Base-by-base conservation (phyloP, 2,113 vertebrate species). In the Calyptomena viridis region DNA sequence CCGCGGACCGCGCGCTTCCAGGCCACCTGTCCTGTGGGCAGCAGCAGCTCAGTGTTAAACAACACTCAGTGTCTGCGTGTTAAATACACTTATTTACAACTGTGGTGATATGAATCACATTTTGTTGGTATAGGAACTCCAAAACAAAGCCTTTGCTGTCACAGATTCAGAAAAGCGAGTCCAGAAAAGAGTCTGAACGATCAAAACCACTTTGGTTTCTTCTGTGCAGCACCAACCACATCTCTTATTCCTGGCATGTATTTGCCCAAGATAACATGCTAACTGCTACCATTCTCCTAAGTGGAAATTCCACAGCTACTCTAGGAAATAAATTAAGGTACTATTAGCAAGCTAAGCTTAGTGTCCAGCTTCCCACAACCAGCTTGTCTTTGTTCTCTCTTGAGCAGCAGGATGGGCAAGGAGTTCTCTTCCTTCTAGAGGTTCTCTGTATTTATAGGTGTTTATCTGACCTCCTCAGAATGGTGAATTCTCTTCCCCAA, bases 1-100 rank as follows among this genome's bases (percentile, higher is more conserved):
- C 98, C 98, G 22, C 96, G 97, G 9, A 98, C 98, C 2, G 98
- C 98, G 12, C 98, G 97, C 81, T 98, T 98, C 98, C 98, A 98
- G 69, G 98, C 98, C 53, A 98, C 98, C 88, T 98, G 98, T 78
- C 96, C 98, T 98, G 97, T 6, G 22, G 83, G 4, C 55, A 69
- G 12, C 3, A 9, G 52, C 1, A 25, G 11, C 14, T 22, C 6
- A 28, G 12, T 1, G 49, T 9, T 35, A 33, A 55, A 37, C 24
- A 25, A 15, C 19, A 25, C 6, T 11, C 18, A 14, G 1, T 0
- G 28, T 12, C 4, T 71, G 21, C 22, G 27, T 1, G 8, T 6
- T 22, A 44, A 55, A 37, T 11, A 60, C 6, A 80, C 30, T 6
- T 50, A 24, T 11, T 33, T n/a, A 5, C 72, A 44, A 19, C 27